Evolutionary conservation across 2,113 vertebrate genomes (phyloP).

Genomic region (Steatornis caripensis): DNA sequence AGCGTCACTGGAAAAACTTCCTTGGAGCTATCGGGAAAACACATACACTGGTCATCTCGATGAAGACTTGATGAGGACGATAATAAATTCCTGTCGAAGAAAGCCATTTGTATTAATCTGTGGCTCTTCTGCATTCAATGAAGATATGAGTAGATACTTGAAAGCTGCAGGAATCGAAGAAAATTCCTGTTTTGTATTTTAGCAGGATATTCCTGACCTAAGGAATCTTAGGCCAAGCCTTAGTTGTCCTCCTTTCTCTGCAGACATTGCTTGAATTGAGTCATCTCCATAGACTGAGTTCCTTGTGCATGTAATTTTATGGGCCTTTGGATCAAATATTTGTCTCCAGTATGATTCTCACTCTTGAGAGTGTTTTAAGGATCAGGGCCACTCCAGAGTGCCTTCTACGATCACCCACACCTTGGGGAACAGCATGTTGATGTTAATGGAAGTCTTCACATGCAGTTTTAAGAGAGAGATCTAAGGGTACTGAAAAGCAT

Average conservation of each 20-base stretch:
- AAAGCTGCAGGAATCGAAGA: slow-evolving; percentile 53
- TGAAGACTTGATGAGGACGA: slow-evolving; percentile 42
- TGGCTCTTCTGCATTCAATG: slow-evolving; percentile 70
- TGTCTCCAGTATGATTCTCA: not conserved
- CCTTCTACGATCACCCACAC: not conserved
- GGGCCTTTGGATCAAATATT: not conserved
- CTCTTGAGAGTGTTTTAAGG: not conserved
- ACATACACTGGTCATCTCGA: slow-evolving; percentile 57
- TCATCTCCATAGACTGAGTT: not conserved
- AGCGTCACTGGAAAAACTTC: slow-evolving; percentile 62
- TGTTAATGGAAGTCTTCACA: not conserved
- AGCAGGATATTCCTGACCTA: not conserved
- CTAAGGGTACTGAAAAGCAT: not conserved
- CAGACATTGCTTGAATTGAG: not conserved
- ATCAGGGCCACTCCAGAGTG: not conserved
- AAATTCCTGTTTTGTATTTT: slow-evolving; percentile 74
- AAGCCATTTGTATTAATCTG: slow-evolving; percentile 74
- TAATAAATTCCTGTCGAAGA: slow-evolving; percentile 65
- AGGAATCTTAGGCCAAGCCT: not conserved
- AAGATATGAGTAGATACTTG: slow-evolving; percentile 69
- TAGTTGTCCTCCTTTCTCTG: not conserved
- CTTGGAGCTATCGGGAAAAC: slow-evolving; percentile 76
- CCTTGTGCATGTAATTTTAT: not conserved
- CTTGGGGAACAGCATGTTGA: not conserved
- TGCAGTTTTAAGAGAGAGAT: not conserved